Evolutionary conservation across 2,888 invertebrate genomes (phyloP), one percentile per base, ranked within the genome.

Genomic region (Alloscopus bannaensis): DNA sequence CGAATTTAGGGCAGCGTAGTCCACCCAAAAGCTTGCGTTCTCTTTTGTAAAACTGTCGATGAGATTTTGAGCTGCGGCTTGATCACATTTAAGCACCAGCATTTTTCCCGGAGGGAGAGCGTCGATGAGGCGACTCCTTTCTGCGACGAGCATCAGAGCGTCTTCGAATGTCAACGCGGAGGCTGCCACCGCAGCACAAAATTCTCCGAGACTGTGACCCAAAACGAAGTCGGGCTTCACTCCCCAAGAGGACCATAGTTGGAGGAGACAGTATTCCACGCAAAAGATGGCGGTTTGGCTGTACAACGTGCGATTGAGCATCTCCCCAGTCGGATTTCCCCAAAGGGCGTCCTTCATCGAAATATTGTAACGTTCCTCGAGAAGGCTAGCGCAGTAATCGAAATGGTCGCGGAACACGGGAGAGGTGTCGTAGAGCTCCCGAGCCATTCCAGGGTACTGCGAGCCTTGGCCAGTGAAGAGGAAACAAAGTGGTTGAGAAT

Each of bases 131-230:
- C 29, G 36, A 18, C 69, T 69, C 36, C 82, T 60, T 26, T 65
- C 71, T 2, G 69, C 75, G n/a, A 81, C 71, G 26, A 82, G 55
- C 11, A 45, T 71, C 6, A 82, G 47, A 8, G 78, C 82, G 45
- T 80, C 73, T 18, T 80, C 76, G 0, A 78, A 42, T 11, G 13
- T 16, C 2, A 82, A 18, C 3, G 76, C 52, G 3, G 72, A 77
- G 0, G 80, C 80, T 3, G 59, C 50, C 1, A 78, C 78, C 2
- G 81, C 77, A 29, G 81, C 81, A n/a, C 29, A 26, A 57, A 78
- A 81, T 62, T 81, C 81, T 1, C 81, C 81, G 1, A 81, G 36
- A 68, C 81, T 81, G 73, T 81, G 81, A 20, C 81, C 81, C 24
- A 81, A n/a, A 16, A 81, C 81, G 11, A 28, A 62, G 64, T 81